Evolutionary conservation across 2,113 vertebrate species (phyloP), one percentile per base, ranked within the genome.

Genomic region (Thunnus maccoyii): DNA sequence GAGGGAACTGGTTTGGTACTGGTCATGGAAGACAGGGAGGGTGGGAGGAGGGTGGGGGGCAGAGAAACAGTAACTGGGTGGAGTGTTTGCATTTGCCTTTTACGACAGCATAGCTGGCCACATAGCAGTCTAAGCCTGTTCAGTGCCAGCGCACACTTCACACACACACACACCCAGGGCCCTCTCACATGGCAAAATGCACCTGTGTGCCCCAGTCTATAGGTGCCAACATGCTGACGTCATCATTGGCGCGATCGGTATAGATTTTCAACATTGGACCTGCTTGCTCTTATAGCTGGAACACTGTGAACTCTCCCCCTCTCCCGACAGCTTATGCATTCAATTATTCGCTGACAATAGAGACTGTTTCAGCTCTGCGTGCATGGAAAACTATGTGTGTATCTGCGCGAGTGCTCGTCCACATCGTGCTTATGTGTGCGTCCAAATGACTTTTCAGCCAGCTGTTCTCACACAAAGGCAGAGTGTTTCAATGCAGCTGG

Each of bases 381-480:
- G 82, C 79, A 71, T 22, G 55, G 61, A 76, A 82, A 93, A 84
- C 50, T 44, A 3, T 47, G 54, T 16, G 60, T 63, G 51, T 70
- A 12, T 82, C 12, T 81, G 47, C 44, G 65, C 32, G 41, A 74
- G 77, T 5, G 60, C 63, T 55, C 41, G 76, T 72, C 50, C 56
- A 47, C 50, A 74, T 78, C 36, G 72, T n/a, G 72, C 52, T 61
- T 55, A 72, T 80, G 75, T 81, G 76, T 47, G 82, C 78, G 86
- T 81, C 86, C 88, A 83, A 91, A 79, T 88, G 84, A 91, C 86
- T 88, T 89, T 87, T 78, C 68, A 80, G 93, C 93, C 91, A 94
- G 94, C 91, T 95, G 93, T 90, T 92, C 91, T 82, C 86, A 81
- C 84, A 93, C 89, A 94, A 93, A 91, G 72, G 46, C 81, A 52